Conservation (phyloP, 2,888 invertebrate species). For the Drosophila hamatofila region DNA sequence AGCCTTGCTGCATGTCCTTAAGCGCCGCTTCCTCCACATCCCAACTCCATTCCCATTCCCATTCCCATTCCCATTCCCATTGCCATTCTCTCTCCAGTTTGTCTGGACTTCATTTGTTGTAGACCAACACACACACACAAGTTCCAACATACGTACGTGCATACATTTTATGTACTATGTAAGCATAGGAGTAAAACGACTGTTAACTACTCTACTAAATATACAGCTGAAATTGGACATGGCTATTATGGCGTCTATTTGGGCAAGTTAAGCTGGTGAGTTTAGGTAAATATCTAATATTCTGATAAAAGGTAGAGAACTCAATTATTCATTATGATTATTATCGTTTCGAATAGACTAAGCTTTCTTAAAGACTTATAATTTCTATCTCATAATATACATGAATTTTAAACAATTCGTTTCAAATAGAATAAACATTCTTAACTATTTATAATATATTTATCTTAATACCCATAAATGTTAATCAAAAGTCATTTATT, state of each 20-base stretch:
- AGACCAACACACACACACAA: not conserved
- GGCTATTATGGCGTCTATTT: not conserved
- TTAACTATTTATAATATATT: no score
- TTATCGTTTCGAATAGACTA: no score
- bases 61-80: not conserved
- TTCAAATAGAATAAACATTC: no score
- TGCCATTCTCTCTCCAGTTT: conserved; percentile 6
- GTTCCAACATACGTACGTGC: not conserved
- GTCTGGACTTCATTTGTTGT: conserved; percentile 35
- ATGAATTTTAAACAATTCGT: no score
- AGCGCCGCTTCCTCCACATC: conserved; percentile 13
- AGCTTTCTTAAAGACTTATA: no score
- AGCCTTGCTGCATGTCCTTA: conserved; percentile 43
- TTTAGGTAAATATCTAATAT: not conserved
- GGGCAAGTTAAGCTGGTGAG: not conserved
- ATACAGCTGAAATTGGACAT: not conserved
- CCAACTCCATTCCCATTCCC: not conserved
- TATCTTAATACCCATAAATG: no score
- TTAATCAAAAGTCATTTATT: no score
- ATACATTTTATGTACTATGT: conserved; percentile 4
- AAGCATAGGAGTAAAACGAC: conserved; percentile 5
- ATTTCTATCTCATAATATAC: no score
- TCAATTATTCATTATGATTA: no score
- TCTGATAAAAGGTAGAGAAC: not conserved
- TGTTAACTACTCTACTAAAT: conserved; percentile 4